phyloP scores from a whole-genome alignment of 2,113 vertebrate species.

The Sebastes schlegelii region DNA sequence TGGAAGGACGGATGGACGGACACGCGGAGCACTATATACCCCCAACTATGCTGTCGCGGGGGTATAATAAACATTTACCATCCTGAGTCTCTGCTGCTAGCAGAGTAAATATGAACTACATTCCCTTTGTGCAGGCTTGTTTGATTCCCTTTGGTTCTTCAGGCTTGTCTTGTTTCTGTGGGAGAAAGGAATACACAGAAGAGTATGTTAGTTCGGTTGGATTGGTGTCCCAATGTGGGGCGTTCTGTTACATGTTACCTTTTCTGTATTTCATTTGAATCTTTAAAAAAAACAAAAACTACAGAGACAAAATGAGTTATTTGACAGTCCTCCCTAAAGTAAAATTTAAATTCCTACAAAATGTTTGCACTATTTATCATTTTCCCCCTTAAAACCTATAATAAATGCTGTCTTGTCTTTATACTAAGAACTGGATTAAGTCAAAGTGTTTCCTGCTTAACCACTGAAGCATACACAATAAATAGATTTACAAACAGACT shows the following conservation, averaged over 20 bases:
- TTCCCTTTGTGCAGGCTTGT: neutral
- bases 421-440: too few relatives aligned
- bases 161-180: conserved; percentile 12
- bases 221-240: too few relatives aligned
- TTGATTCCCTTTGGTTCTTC: conserved; percentile 13
- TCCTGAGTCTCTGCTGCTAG: neutral
- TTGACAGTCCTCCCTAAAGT: neutral
- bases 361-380: too few relatives aligned
- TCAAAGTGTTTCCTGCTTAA: too few relatives aligned
- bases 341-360: neutral
- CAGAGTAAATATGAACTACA: neutral
- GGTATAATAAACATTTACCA: neutral
- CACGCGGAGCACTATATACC: too few relatives aligned
- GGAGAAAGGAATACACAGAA: neutral
- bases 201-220: neutral
- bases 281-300: neutral
- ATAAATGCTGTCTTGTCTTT: neutral
- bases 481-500: too few relatives aligned
- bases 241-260: neutral
- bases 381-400: neutral
- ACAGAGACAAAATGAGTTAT: neutral
- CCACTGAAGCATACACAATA: too few relatives aligned
- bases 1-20: too few relatives aligned
- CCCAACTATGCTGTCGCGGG: too few relatives aligned
- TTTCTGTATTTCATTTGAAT: neutral